phyloP scores from a whole-genome alignment of 1,140 invertebrate species.

The Heliconius himera region DNA sequence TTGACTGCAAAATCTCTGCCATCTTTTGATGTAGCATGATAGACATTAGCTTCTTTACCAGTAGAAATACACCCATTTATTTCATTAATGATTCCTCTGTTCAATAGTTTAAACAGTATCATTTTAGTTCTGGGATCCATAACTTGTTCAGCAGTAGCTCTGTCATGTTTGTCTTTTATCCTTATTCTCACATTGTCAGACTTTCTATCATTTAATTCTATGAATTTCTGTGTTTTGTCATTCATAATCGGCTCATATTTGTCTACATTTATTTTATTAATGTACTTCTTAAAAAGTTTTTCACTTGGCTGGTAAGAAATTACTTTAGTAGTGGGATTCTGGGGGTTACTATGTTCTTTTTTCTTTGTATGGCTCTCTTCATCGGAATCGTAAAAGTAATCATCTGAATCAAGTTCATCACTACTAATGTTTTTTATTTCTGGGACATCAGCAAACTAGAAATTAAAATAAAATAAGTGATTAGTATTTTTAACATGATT shows the following conservation, averaged over 20 bases:
- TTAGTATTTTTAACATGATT: too few species aligned
- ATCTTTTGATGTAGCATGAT: conserved; percentile 92
- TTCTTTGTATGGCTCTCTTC: conserved; percentile 54
- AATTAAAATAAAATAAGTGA: neutral
- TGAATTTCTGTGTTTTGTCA: conserved; percentile 85
- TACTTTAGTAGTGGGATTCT: conserved; percentile 84
- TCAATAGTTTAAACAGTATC: conserved; percentile 97
- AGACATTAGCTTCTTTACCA: conserved; percentile 99
- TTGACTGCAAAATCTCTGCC: conserved; percentile 94
- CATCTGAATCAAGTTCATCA: conserved; percentile 69
- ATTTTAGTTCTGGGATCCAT: conserved; percentile 97
- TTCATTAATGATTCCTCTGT: conserved; percentile 89
- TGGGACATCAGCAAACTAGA: conserved; percentile 66
- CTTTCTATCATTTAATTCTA: conserved; percentile 86
- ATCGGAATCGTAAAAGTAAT: conserved; percentile 75
- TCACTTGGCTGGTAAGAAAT: conserved; percentile 90
- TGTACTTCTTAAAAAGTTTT: conserved; percentile 90
- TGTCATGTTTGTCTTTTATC: conserved; percentile 96
- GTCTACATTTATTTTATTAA: conserved; percentile 93
- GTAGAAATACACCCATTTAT: conserved; percentile 98
- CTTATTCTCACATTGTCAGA: conserved; percentile 86
- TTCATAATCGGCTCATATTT: conserved; percentile 88
- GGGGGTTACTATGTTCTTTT: conserved; percentile 72
- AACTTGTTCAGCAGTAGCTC: conserved; percentile 98
- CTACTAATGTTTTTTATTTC: conserved; percentile 52